phyloP scores from a whole-genome alignment of 2,113 vertebrate species.

The Charadrius vociferus region DNA sequence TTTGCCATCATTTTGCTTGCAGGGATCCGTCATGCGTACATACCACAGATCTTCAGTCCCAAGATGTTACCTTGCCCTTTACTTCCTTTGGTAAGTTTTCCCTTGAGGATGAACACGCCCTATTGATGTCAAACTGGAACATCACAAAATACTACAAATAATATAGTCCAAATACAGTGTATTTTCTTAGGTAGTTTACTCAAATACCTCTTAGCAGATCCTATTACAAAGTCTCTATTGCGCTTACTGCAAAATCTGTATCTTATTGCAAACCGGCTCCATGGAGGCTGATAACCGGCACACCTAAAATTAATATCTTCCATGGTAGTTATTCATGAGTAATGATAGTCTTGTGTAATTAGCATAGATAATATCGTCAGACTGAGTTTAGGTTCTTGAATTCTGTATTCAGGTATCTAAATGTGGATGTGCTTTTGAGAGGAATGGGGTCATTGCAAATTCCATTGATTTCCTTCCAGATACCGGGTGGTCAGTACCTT shows the following conservation, averaged over 20 bases:
- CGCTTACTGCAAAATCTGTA: not conserved
- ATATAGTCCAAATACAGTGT: not conserved
- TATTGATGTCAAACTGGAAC: not conserved
- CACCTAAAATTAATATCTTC: not conserved
- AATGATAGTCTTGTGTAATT: not conserved
- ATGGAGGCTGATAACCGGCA: not conserved
- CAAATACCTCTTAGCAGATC: not conserved
- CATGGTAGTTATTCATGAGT: not conserved
- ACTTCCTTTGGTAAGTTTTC: conserved; percentile 72
- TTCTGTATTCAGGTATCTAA: not conserved
- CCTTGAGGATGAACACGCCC: not conserved
- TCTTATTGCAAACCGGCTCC: not conserved
- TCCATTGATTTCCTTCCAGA: not conserved
- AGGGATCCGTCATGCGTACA: conserved; percentile 67
- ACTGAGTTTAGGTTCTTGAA: not conserved
- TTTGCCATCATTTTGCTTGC: conserved; percentile 34
- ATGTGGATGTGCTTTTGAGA: not conserved
- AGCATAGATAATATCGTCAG: not conserved
- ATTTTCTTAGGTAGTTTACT: not conserved
- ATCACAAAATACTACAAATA: not conserved
- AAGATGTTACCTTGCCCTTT: not conserved
- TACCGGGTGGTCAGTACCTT: not conserved
- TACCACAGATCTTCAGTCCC: conserved; percentile 43
- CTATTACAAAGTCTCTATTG: not conserved
- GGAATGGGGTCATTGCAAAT: not conserved